These are phyloP conservation scores for Anoura caudifer DNA, from an alignment of 2,113 vertebrate species.

Conservation along the genomic window DNA sequence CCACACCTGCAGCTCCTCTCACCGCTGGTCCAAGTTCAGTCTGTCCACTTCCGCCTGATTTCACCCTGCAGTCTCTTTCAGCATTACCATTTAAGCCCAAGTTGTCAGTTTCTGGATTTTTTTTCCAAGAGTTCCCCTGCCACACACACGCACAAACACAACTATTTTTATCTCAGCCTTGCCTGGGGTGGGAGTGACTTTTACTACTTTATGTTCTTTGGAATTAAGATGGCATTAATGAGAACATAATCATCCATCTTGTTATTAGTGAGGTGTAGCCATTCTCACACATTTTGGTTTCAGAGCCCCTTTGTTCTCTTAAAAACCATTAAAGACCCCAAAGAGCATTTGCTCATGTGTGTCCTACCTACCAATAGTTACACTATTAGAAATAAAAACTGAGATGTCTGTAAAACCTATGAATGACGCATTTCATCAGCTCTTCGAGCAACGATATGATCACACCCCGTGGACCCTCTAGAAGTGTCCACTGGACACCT, in stretches of 20 bases:
- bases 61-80: neutral
- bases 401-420: neutral
- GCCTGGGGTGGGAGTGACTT: neutral
- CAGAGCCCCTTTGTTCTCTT: neutral
- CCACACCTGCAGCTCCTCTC: neutral
- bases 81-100: neutral
- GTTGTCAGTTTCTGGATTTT: neutral
- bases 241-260: neutral
- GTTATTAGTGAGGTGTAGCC: neutral
- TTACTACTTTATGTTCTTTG: neutral
- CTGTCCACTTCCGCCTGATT: neutral
- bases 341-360: neutral
- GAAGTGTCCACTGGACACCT: neutral
- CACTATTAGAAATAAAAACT: neutral
- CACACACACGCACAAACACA: too few relatives aligned
- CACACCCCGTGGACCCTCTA: neutral
- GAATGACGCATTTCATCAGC: neutral
- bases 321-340: neutral
- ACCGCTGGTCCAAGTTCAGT: neutral
- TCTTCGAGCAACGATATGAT: neutral
- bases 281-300: neutral
- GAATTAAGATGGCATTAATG: neutral
- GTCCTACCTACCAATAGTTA: neutral
- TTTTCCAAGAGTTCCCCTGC: neutral
- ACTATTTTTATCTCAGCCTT: neutral